These are phyloP conservation scores for Yoshiicerus persimilis DNA, from an alignment of 1,140 invertebrate species.

Conservation along the genomic window DNA sequence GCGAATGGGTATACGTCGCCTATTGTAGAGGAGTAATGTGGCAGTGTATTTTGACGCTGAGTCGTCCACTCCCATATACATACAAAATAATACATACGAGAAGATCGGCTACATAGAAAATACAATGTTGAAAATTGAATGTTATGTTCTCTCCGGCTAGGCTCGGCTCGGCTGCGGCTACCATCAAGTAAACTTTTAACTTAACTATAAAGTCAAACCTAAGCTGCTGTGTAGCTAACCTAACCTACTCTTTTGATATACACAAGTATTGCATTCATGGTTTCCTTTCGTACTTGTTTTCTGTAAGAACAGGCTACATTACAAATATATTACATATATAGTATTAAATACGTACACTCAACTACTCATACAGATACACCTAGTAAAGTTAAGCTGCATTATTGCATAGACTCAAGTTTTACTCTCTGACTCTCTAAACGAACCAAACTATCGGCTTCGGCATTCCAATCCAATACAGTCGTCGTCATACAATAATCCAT, in stretches of 20 bases:
- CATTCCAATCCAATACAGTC: neutral
- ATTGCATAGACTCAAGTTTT: neutral
- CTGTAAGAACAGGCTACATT: neutral
- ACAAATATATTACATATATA: neutral
- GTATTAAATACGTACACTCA: no score
- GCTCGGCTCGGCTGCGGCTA: neutral
- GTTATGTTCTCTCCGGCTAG: neutral
- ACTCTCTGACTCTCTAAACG: neutral
- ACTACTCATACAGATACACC: no score
- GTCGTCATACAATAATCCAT: neutral
- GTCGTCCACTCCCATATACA: conserved; percentile 8
- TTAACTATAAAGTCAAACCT: neutral
- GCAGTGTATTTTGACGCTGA: neutral
- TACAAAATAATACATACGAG: neutral
- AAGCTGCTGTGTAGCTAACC: neutral
- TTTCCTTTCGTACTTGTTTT: neutral
- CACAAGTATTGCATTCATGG: neutral
- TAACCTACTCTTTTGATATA: neutral
- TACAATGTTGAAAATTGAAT: conserved; percentile 11
- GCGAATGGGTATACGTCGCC: neutral
- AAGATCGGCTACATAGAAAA: neutral
- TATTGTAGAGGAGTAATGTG: neutral
- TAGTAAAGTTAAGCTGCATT: neutral
- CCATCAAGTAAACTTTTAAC: neutral
- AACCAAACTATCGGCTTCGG: neutral